Conservation (phyloP, 2,797 vertebrate genomes). For the Gambelia wislizenii region DNA sequence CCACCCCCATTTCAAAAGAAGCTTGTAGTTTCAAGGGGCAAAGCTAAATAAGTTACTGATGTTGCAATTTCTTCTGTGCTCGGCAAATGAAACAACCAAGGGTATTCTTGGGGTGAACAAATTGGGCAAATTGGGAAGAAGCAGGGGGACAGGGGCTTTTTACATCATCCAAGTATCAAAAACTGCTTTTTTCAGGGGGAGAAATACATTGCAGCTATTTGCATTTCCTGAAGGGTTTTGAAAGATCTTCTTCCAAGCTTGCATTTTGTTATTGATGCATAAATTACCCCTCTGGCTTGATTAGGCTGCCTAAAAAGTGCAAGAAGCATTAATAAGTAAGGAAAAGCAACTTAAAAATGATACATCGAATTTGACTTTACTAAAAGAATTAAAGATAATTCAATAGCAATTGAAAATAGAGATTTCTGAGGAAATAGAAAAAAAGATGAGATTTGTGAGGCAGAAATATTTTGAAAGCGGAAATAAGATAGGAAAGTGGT, state of each 20-base stretch:
- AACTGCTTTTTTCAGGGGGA: neutral
- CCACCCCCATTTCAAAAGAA: neutral
- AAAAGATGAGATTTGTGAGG: too few relatives aligned
- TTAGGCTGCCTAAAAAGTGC: constrained; percentile 39
- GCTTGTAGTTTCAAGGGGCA: neutral
- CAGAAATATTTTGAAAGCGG: too few relatives aligned
- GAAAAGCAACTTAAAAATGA: too few relatives aligned
- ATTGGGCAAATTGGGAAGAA: neutral
- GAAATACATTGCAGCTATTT: constrained; percentile 10
- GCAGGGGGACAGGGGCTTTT: neutral
- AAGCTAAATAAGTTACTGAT: neutral
- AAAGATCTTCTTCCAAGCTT: constrained; percentile 16
- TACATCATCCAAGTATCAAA: neutral
- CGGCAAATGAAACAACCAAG: neutral
- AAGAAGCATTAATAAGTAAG: too few relatives aligned
- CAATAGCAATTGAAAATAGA: too few relatives aligned
- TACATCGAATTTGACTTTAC: too few relatives aligned
- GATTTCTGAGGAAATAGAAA: too few relatives aligned
- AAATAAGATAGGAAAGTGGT: too few relatives aligned
- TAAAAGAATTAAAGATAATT: too few relatives aligned
- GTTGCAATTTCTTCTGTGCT: neutral
- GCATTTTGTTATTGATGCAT: constrained; percentile 33
- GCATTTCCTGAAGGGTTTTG: constrained; percentile 29
- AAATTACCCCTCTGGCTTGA: constrained; percentile 37
- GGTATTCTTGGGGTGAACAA: neutral